These are phyloP conservation scores for Tridacna crocea DNA, from an alignment of 2,888 invertebrate species.

Conservation along the genomic window DNA sequence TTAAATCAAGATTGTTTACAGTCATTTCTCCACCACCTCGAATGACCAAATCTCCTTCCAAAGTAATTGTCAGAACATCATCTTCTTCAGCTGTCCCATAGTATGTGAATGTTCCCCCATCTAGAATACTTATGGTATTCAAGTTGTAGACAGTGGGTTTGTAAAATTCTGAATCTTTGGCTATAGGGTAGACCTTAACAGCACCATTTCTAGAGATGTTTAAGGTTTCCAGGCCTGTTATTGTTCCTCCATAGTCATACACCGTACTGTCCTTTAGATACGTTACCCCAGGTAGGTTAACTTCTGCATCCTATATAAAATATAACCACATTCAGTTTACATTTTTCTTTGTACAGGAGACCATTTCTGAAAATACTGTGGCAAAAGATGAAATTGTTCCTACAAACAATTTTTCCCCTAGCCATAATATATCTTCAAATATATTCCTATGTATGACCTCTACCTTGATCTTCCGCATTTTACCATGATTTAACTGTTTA, in stretches of 20 bases:
- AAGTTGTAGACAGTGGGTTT: constrained; percentile 47
- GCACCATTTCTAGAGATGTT: constrained; percentile 71
- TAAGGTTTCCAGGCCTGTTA: constrained; percentile 70
- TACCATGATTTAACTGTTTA: too few species aligned
- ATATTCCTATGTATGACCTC: too few species aligned
- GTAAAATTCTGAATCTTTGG: constrained; percentile 47
- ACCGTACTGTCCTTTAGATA: constrained; percentile 68
- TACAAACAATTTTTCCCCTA: too few species aligned
- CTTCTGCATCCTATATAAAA: constrained; percentile 66
- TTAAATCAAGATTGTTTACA: constrained; percentile 65
- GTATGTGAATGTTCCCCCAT: constrained; percentile 72
- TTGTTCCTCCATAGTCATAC: constrained; percentile 69
- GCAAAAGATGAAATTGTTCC: neutral
- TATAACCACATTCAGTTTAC: neutral
- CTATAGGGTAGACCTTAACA: constrained; percentile 68
- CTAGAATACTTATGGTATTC: constrained; percentile 69
- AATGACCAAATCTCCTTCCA: constrained; percentile 68
- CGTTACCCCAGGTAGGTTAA: constrained; percentile 72
- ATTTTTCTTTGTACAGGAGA: neutral
- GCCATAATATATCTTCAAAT: too few species aligned
- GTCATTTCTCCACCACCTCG: constrained; percentile 69
- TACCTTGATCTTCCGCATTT: too few species aligned
- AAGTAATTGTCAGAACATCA: constrained; percentile 59
- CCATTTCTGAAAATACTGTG: neutral
- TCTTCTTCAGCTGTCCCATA: constrained; percentile 62